Evolutionary conservation across 2,113 vertebrate genomes (phyloP).

Genomic region (Cygnus buccinator): DNA sequence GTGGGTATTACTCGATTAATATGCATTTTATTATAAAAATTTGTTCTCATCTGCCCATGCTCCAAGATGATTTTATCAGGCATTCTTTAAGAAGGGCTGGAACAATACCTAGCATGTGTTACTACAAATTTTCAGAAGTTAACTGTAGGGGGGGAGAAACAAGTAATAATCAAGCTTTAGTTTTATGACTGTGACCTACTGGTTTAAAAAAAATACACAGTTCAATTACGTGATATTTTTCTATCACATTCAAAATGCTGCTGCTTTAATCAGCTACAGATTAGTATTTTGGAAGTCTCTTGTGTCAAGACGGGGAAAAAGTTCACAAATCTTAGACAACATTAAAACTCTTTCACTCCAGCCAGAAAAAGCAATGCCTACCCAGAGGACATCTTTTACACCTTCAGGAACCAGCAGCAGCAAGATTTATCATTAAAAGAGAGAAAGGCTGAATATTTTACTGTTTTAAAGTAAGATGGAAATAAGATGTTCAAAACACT

Average conservation of each 20-base stretch:
- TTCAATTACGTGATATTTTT: not conserved
- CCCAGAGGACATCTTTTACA: not conserved
- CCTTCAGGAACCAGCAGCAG: not conserved
- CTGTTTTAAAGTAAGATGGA: not conserved
- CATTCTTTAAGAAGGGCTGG: not conserved
- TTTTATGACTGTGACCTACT: not conserved
- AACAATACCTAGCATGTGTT: not conserved
- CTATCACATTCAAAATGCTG: slow-evolving; percentile 25
- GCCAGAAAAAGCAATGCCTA: slow-evolving; percentile 7
- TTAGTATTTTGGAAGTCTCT: slow-evolving; percentile 25
- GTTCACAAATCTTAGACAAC: not conserved
- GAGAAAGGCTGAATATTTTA: not conserved
- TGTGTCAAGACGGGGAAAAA: not conserved
- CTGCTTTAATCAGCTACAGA: slow-evolving; percentile 49
- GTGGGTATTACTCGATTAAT: not conserved
- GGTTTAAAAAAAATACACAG: not conserved
- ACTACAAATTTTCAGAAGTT: slow-evolving; percentile 35
- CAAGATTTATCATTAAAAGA: not conserved
- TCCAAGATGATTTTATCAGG: not conserved
- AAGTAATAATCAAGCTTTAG: not conserved
- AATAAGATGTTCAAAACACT: not conserved
- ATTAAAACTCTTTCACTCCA: not conserved
- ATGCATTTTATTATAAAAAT: not conserved
- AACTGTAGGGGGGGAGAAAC: not conserved
- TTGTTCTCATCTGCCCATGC: not conserved